A percentile compares a stretch with the other conserved stretches of the same genome.
These are phyloP conservation scores for Phymatocera aterrima DNA, from an alignment of 2,888 invertebrate genomes.

Conservation along the genomic window DNA sequence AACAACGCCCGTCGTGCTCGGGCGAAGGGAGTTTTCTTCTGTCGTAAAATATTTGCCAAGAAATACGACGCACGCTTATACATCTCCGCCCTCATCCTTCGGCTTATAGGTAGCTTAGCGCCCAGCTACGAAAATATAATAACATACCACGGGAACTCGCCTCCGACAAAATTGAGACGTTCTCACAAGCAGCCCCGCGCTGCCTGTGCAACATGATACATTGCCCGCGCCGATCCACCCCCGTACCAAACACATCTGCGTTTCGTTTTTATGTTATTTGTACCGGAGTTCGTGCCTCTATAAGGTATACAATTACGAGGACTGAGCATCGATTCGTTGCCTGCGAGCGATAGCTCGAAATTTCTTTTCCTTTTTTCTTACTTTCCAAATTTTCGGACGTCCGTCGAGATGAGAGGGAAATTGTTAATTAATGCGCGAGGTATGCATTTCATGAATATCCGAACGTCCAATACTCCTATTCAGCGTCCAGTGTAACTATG, in stretches of 20 bases:
- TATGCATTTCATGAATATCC: too few species aligned
- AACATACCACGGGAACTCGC: constrained; percentile 8
- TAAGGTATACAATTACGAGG: not conserved
- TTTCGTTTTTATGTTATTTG: too few species aligned
- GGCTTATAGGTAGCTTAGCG: constrained; percentile 3
- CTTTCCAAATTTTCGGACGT: too few species aligned
- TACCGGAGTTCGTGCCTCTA: too few species aligned
- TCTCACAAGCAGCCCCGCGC: not conserved
- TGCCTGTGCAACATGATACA: not conserved
- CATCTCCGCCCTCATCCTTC: constrained; percentile 40
- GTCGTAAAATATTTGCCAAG: constrained; percentile 44
- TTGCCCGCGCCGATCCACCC: constrained; percentile 20
- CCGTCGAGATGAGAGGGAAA: too few species aligned
- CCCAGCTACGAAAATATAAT: constrained; percentile 22
- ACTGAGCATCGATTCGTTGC: not conserved
- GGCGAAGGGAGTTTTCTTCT: constrained; percentile 26
- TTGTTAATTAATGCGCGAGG: too few species aligned
- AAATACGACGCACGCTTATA: constrained; percentile 43
- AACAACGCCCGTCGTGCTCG: not conserved
- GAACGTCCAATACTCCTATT: too few species aligned
- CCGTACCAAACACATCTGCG: not conserved
- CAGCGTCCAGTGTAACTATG: too few species aligned
- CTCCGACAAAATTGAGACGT: constrained; percentile 27
- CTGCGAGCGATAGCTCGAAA: too few species aligned
- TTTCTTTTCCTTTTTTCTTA: too few species aligned